phyloP scores from a whole-genome alignment of 2,113 vertebrate genomes.

The Equus przewalskii region DNA sequence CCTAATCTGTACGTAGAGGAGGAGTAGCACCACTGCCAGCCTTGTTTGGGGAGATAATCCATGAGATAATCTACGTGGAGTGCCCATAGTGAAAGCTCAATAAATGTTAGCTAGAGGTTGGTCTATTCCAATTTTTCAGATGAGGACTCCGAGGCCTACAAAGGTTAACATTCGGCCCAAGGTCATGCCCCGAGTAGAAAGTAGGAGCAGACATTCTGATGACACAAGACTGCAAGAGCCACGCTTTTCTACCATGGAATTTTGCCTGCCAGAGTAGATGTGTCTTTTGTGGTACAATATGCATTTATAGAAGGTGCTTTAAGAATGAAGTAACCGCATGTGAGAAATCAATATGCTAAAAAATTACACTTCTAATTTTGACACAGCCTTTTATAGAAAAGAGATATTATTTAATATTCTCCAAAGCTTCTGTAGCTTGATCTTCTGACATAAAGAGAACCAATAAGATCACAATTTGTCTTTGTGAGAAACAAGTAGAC shows the following conservation, averaged over 20 bases:
- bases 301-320: background rate
- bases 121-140: background rate
- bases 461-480: background rate
- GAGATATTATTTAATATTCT: slow-evolving; percentile 11
- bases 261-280: background rate
- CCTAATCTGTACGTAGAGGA: background rate
- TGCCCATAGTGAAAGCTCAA: background rate
- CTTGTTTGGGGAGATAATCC: background rate
- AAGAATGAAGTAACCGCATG: background rate
- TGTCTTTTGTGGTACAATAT: background rate
- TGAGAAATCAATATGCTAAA: slow-evolving; percentile 23
- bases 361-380: background rate
- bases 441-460: background rate
- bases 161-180: background rate
- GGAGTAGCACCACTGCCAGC: background rate
- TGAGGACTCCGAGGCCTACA: background rate
- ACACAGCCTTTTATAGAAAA: slow-evolving; percentile 33
- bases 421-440: background rate
- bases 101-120: background rate
- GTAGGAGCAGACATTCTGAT: background rate
- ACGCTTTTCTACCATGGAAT: background rate
- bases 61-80: background rate
- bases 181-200: background rate
- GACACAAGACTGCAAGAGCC: background rate
- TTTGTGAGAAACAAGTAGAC: background rate